Evolutionary conservation across 2,797 vertebrate species (phyloP), one percentile per base, ranked within the genome.

Genomic region (Argyrosomus regius): DNA sequence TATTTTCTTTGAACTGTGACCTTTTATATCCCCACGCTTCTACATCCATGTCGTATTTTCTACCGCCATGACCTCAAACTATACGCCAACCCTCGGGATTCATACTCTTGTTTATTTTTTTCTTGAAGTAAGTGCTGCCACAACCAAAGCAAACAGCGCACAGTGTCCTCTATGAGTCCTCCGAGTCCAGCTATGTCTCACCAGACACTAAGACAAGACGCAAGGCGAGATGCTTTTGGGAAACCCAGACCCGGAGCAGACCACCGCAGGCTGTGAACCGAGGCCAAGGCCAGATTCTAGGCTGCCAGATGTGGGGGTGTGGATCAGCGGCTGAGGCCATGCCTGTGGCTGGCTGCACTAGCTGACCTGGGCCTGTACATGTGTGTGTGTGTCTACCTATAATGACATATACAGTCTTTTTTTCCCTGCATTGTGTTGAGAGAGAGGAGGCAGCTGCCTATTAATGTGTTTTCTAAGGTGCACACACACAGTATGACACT

Each of bases 241-340:
- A 86, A 84, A 64, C 74, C 57, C 78, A 75, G 80, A 71, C 70
- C 64, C 22, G 26, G 68, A 75, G 82, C 48, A 57, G 90, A 89
- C 89, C 84, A 84, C 90, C 84, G 12, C 80, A 73, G 88, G 81
- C 87, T 89, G 75, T 80, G 88, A 91, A 80, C 82, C 0, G 60
- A 79, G 85, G 90, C 91, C 92, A 88, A 87, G 88, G 87, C 86
- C 83, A 85, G 84, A 77, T 69, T 67, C 22, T 24, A 3, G 31
- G 75, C 81, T 85, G 88, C 90, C 92, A 93, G 90, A 88, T 87
- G 85, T 62, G 85, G 84, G 85, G 84, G 88, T 71, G 87, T 82
- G 82, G 81, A 82, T 67, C 49, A 17, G 63, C 43, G 72, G 80
- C 72, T 62, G 74, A 13, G 68, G 85, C 79, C 63, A n/a, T 73